phyloP scores from a whole-genome alignment of 1,140 invertebrate genomes.

The Heliconius hermathena region DNA sequence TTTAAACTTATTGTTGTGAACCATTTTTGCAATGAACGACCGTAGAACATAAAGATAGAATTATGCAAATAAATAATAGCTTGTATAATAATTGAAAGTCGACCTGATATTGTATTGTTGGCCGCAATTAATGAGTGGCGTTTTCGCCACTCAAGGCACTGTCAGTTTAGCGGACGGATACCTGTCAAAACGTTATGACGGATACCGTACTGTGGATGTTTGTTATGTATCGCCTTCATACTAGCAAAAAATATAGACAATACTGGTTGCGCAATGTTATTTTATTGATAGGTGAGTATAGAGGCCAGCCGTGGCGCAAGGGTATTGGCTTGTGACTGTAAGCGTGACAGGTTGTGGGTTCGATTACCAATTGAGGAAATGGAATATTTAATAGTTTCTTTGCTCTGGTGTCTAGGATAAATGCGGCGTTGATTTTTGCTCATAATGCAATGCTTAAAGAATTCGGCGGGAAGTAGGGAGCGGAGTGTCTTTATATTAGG shows the following conservation, averaged over 20 bases:
- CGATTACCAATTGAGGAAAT: too few relatives aligned
- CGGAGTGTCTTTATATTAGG: too few relatives aligned
- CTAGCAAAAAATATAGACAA: conserved; percentile 33
- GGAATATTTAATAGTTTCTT: too few relatives aligned
- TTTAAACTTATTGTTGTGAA: neutral
- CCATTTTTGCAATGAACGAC: conserved; percentile 11
- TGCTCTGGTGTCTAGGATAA: too few relatives aligned
- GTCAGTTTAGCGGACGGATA: conserved; percentile 55
- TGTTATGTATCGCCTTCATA: conserved; percentile 43
- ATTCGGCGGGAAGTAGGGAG: too few relatives aligned
- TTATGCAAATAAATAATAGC: conserved; percentile 63
- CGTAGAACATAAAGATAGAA: conserved; percentile 21
- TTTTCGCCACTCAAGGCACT: conserved; percentile 59
- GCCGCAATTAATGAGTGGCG: conserved; percentile 64
- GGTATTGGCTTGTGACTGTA: too few relatives aligned
- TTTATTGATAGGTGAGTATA: neutral
- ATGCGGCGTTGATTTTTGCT: too few relatives aligned
- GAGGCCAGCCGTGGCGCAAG: too few relatives aligned
- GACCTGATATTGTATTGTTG: conserved; percentile 54
- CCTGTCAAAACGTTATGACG: conserved; percentile 73
- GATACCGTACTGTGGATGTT: conserved; percentile 43
- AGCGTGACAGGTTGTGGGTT: too few relatives aligned
- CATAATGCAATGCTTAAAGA: too few relatives aligned
- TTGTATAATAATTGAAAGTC: conserved; percentile 73
- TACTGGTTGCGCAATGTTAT: conserved; percentile 32